Evolutionary conservation across 2,797 vertebrate species (phyloP), one percentile per base, ranked within the genome.

Genomic region (Squalus acanthias): DNA sequence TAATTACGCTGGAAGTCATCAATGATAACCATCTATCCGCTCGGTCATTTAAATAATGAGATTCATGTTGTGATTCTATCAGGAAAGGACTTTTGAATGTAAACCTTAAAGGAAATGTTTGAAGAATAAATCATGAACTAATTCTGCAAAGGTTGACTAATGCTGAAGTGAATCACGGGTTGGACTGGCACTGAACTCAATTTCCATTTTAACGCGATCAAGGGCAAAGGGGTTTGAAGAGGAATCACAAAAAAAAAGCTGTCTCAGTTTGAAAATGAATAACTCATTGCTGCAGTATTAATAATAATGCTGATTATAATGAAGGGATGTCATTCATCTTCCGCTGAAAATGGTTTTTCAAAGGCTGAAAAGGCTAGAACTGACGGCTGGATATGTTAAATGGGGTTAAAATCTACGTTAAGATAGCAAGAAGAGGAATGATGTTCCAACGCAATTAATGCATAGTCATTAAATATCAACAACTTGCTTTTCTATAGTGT

Each of bases 61-160:
- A 93, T 93, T 69, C 65, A 93, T 93, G 91, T 93, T 93, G n/a
- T 93, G 91, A 69, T 93, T 93, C 91, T 24, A 12, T 69, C n/a
- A 22, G 10, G n/a, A 67, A 69, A 93, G 65, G n/a, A 69, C n/a
- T 93, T 69, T 67, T 46, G 65, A 93, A 24, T 20, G 20, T 24
- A 93, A 92, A 92, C 20, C 89, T 92, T 65, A 92, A 69, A 69
- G 91, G 63, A 69, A 93, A 67, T 69, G 20, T 93, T 93, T 93
- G n/a, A 69, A 65, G 46, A 69, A 93, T 93, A 93, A 93, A 93
- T 93, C 65, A 69, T 93, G 65, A 24, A 63, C 65, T 93, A 46
- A 93, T 93, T 69, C 65, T 26, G n/a, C n/a, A 46, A 93, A 93
- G 91, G 91, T 93, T 93, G 91, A 69, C 39, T 69, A 67, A 39